Evolutionary conservation across 2,888 invertebrate genomes (phyloP).

Genomic region (Pinctada fucata): DNA sequence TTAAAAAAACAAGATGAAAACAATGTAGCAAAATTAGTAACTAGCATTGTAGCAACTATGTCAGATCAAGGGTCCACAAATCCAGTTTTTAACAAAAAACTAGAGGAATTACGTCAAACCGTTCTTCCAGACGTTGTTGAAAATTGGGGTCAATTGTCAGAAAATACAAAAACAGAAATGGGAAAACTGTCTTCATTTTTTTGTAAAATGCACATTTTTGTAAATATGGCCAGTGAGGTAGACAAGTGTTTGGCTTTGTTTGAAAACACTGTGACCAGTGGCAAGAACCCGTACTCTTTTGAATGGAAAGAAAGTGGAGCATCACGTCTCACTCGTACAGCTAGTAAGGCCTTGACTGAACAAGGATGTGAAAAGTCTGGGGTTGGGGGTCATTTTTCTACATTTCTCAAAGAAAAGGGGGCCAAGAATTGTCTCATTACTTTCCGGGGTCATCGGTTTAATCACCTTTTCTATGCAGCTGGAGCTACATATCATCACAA

Average conservation of each 20-base stretch:
- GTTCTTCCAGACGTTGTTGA: slow-evolving; percentile 28
- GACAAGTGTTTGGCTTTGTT: slow-evolving; percentile 35
- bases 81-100: slow-evolving; percentile 21
- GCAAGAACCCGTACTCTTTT: slow-evolving; percentile 31
- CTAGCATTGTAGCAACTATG: slow-evolving; percentile 36
- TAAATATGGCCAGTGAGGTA: slow-evolving; percentile 33
- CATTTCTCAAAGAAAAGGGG: slow-evolving; percentile 22
- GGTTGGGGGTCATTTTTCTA: slow-evolving; percentile 20
- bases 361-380: slow-evolving; percentile 39
- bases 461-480: slow-evolving; percentile 29
- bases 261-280: slow-evolving; percentile 23
- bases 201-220: slow-evolving; percentile 44
- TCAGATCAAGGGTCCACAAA: slow-evolving; percentile 38
- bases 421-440: slow-evolving; percentile 23
- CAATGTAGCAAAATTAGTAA: slow-evolving; percentile 13
- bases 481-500: slow-evolving; percentile 22
- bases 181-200: slow-evolving; percentile 21
- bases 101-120: slow-evolving; percentile 12
- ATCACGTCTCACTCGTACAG: slow-evolving; percentile 22
- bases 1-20: neutral
- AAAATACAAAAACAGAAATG: slow-evolving; percentile 12
- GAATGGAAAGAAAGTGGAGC: slow-evolving; percentile 23
- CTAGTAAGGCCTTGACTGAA: slow-evolving; percentile 23
- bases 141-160: slow-evolving; percentile 20
- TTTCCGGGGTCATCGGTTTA: slow-evolving; percentile 37